Percentiles rank a stretch among this genome's conserved stretches.
phyloP scores from a whole-genome alignment of 2,888 invertebrate genomes.

The Tipula lateralis region DNA sequence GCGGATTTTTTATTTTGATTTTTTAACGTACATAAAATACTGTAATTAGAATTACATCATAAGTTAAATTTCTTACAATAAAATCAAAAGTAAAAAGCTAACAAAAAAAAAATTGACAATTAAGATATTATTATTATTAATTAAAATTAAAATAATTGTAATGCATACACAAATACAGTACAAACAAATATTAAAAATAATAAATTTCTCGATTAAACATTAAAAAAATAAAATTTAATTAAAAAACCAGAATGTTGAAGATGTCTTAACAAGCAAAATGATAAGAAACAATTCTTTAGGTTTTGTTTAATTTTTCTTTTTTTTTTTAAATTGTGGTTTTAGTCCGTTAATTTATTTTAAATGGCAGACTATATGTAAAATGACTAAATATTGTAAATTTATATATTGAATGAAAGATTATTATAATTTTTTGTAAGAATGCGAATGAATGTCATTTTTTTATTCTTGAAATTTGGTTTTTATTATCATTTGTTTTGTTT shows the following conservation, averaged over 20 bases:
- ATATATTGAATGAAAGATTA: slow-evolving; percentile 15
- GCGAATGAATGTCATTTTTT: neutral
- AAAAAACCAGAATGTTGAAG: neutral
- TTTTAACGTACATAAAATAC: neutral
- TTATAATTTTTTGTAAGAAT: slow-evolving; percentile 6
- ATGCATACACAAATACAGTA: slow-evolving; percentile 19
- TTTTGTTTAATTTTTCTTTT: neutral
- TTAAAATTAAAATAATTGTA: neutral
- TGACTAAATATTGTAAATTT: slow-evolving; percentile 19
- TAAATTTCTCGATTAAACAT: neutral
- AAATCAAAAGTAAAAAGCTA: neutral
- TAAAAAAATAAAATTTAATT: neutral
- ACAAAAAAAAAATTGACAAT: neutral
- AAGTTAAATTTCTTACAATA: neutral
- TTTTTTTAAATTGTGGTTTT: neutral
- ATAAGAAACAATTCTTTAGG: neutral
- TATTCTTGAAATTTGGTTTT: neutral
- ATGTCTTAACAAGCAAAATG: neutral
- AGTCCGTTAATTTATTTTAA: slow-evolving; percentile 7
- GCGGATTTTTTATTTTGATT: neutral
- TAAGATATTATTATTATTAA: slow-evolving; percentile 6
- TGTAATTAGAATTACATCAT: neutral
- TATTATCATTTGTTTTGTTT: neutral
- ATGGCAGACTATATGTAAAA: slow-evolving; percentile 19
- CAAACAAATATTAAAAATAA: slow-evolving; percentile 19